These are phyloP conservation scores for Mythimna ferrago DNA, from an alignment of 2,888 invertebrate genomes.

Conservation along the genomic window DNA sequence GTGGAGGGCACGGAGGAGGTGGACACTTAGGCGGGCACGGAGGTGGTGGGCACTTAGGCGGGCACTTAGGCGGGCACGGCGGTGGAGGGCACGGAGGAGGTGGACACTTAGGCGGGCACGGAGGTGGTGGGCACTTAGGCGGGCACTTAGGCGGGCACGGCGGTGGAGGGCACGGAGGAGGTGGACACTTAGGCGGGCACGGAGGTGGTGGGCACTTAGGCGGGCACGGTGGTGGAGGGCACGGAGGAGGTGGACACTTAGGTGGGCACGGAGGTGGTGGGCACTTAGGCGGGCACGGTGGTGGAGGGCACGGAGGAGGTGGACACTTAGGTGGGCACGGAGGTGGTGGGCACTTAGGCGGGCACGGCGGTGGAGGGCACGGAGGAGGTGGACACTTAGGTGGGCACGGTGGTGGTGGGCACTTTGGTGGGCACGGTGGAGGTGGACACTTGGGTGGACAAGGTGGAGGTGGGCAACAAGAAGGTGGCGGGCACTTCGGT, in stretches of 20 bases:
- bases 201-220: neutral
- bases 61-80: neutral
- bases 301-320: neutral
- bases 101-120: neutral
- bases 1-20: neutral
- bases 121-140: neutral
- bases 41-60: neutral
- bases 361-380: neutral
- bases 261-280: neutral
- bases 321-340: neutral
- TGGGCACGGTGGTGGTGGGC: neutral
- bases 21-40: neutral
- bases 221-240: neutral
- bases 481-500: neutral
- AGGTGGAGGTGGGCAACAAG: neutral
- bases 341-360: neutral
- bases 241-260: neutral
- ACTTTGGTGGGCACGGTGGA: conserved; percentile 1
- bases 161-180: neutral
- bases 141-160: neutral
- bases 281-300: neutral
- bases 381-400: neutral
- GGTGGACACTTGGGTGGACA: neutral
- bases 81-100: neutral
- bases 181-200: neutral